Conservation (phyloP, 2,888 invertebrate species). For the Leucophora obtusa region DNA sequence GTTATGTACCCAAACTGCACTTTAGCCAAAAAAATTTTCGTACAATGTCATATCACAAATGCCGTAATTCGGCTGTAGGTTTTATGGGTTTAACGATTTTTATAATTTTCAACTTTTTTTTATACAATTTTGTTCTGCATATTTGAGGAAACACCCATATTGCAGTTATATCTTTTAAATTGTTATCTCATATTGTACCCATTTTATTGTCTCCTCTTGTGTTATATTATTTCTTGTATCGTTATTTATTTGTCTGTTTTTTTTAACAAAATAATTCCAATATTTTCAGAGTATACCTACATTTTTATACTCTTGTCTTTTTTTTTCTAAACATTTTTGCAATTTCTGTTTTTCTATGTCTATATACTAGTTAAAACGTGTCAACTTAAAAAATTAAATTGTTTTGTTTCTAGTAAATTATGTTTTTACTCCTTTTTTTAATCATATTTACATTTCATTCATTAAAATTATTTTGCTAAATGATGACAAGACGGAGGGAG, state of each 20-base stretch:
- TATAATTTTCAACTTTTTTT: not conserved
- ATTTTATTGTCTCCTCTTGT: conserved; percentile 29
- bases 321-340: not conserved
- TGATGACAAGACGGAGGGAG: not conserved
- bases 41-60: no score
- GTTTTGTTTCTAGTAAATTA: conserved; percentile 13
- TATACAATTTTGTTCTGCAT: not conserved
- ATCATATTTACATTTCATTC: not conserved
- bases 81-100: no score
- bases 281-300: conserved; percentile 38
- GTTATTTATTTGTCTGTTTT: conserved; percentile 25
- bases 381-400: conserved; percentile 1
- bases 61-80: no score
- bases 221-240: conserved; percentile 15
- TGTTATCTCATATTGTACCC: conserved; percentile 49
- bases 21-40: no score
- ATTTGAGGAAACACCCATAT: conserved; percentile 41
- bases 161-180: conserved; percentile 22
- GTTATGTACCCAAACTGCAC: no score
- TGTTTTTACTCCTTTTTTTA: conserved; percentile 1
- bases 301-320: not conserved
- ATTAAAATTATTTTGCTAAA: not conserved
- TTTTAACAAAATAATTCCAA: conserved; percentile 26
- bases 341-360: not conserved
- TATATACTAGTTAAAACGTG: not conserved